Conservation (phyloP, 1,140 invertebrate genomes). For the Amyelois transitella region DNA sequence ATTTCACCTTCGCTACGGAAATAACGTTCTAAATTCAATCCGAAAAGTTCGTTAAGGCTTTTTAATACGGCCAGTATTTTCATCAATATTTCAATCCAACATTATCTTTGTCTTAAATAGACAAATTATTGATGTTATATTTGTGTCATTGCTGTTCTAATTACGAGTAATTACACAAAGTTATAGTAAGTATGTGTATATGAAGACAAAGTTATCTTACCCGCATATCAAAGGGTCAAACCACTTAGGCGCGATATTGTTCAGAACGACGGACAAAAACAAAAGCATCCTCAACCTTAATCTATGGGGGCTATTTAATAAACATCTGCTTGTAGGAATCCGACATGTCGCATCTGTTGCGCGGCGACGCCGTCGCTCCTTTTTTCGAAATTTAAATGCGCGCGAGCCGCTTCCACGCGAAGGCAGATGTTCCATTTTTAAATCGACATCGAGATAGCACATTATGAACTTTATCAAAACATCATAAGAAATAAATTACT, state of each 20-base stretch:
- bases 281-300: conserved; percentile 56
- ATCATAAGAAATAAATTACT: background rate
- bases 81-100: no score
- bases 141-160: background rate
- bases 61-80: conserved; percentile 8
- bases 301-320: conserved; percentile 64
- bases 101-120: background rate
- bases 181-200: background rate
- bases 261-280: conserved; percentile 47
- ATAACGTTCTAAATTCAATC: conserved; percentile 25
- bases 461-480: background rate
- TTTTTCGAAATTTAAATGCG: conserved; percentile 67
- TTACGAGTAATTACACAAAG: background rate
- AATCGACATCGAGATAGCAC: conserved; percentile 12
- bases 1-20: conserved; percentile 50
- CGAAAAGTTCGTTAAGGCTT: conserved; percentile 39
- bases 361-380: conserved; percentile 36
- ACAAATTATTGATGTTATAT: no score
- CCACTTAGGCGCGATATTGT: conserved; percentile 55
- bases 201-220: conserved; percentile 30
- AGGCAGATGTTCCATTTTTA: conserved; percentile 57
- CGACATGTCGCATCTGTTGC: conserved; percentile 68
- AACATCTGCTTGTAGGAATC: conserved; percentile 70
- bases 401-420: conserved; percentile 46
- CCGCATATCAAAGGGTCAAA: conserved; percentile 57